These are phyloP conservation scores for Sturnira hondurensis DNA, from an alignment of 2,113 vertebrate genomes.

Conservation along the genomic window DNA sequence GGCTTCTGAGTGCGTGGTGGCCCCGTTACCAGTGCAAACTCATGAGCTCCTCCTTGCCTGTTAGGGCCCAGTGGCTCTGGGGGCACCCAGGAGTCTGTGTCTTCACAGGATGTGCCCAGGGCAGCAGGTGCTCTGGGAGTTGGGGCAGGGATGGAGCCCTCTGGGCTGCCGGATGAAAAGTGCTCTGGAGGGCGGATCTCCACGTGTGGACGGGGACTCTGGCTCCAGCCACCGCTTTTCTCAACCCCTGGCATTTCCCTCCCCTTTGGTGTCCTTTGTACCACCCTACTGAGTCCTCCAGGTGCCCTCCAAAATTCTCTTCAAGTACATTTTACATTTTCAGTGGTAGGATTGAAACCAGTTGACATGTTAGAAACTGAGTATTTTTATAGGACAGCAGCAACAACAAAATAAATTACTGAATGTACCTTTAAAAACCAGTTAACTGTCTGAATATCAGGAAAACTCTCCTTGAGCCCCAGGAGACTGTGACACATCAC, in stretches of 20 bases:
- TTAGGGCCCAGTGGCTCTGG: background rate
- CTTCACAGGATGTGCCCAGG: background rate
- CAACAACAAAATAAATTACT: background rate
- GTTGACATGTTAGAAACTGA: background rate
- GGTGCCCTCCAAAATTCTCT: background rate
- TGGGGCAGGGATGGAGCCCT: background rate
- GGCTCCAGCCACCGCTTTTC: background rate
- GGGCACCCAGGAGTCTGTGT: background rate
- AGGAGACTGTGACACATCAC: background rate
- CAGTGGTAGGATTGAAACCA: background rate
- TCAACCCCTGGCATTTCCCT: background rate
- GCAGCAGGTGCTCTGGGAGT: background rate
- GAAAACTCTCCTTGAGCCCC: background rate
- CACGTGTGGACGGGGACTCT: background rate
- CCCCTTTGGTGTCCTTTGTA: background rate
- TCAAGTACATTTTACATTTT: background rate
- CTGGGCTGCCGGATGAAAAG: background rate
- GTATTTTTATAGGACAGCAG: background rate
- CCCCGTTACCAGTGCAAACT: rapidly evolving
- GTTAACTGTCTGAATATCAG: background rate
- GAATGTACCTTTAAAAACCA: background rate
- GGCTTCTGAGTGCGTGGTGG: background rate
- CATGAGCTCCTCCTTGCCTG: rapidly evolving
- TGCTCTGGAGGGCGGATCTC: background rate
- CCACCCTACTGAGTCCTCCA: background rate